These are phyloP conservation scores for Carollia perspicillata DNA, from an alignment of 2,113 vertebrate genomes.

Conservation along the genomic window DNA sequence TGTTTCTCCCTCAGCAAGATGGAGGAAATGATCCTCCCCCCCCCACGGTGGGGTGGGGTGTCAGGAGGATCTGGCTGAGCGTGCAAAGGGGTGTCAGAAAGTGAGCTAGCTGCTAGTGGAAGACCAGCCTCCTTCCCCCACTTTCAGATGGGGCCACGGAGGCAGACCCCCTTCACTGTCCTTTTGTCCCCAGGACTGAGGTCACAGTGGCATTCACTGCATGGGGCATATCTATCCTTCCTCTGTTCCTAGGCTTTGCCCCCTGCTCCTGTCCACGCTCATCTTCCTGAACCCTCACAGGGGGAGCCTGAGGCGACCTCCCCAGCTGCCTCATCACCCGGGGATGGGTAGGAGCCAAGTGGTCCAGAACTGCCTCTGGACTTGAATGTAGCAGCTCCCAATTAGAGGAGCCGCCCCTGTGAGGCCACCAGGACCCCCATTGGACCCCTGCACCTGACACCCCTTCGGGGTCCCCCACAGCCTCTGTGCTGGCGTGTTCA, in stretches of 20 bases:
- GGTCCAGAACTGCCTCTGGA: background rate
- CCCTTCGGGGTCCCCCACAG: background rate
- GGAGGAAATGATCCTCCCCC: background rate
- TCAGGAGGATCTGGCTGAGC: background rate
- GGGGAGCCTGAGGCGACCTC: background rate
- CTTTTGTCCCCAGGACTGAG: background rate
- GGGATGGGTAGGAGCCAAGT: background rate
- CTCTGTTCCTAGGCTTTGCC: background rate
- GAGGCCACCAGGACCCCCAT: background rate
- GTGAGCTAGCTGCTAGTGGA: background rate
- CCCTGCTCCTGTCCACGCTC: background rate
- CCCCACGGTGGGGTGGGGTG: too few relatives aligned
- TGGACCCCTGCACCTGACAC: accelerated
- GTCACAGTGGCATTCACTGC: background rate
- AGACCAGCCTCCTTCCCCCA: accelerated
- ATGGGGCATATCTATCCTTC: accelerated
- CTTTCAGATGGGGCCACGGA: background rate
- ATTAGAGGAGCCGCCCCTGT: background rate
- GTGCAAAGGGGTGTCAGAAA: background rate
- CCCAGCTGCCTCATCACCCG: background rate
- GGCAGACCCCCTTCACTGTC: background rate
- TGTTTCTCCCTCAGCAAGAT: background rate
- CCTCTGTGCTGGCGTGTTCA: background rate
- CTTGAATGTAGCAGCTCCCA: background rate
- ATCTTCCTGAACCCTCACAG: background rate